These are phyloP conservation scores for Carassius gibelio DNA, from an alignment of 2,113 vertebrate species.

Conservation along the genomic window DNA sequence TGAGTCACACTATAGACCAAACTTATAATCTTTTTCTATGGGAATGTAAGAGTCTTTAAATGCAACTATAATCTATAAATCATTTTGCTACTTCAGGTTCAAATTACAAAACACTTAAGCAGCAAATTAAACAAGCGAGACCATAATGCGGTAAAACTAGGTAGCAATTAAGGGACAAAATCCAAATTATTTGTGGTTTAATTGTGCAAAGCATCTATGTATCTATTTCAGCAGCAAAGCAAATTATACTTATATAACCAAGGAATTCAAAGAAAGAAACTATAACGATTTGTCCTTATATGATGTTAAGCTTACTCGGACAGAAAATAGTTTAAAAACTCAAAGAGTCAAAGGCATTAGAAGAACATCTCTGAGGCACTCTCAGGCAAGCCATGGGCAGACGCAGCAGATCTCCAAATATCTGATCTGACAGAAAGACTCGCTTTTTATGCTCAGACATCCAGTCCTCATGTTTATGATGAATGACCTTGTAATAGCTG, in stretches of 20 bases:
- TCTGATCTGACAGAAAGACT: slow-evolving; percentile 45
- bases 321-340: slow-evolving; percentile 38
- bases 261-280: slow-evolving; percentile 16
- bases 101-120: slow-evolving; percentile 66
- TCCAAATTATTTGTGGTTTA: not conserved
- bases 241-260: slow-evolving; percentile 1
- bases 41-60: slow-evolving; percentile 70
- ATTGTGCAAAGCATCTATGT: not conserved
- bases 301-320: slow-evolving; percentile 26
- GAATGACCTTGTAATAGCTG: slow-evolving; percentile 48
- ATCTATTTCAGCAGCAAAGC: not conserved
- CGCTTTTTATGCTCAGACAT: slow-evolving; percentile 25
- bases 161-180: not conserved
- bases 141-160: slow-evolving; percentile 58
- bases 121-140: slow-evolving; percentile 68
- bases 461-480: slow-evolving; percentile 30
- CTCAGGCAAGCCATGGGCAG: slow-evolving; percentile 37
- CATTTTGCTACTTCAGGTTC: slow-evolving; percentile 72
- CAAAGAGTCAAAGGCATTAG: slow-evolving; percentile 14
- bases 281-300: not conserved
- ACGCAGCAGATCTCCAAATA: slow-evolving; percentile 32
- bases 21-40: slow-evolving; percentile 72
- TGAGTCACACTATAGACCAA: slow-evolving; percentile 68
- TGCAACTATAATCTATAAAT: slow-evolving; percentile 78
- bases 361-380: not conserved